Percentiles rank a stretch among this genome's conserved stretches.
These are phyloP conservation scores for Lipotes vexillifer DNA, from an alignment of 2,113 vertebrate species.

Conservation along the genomic window DNA sequence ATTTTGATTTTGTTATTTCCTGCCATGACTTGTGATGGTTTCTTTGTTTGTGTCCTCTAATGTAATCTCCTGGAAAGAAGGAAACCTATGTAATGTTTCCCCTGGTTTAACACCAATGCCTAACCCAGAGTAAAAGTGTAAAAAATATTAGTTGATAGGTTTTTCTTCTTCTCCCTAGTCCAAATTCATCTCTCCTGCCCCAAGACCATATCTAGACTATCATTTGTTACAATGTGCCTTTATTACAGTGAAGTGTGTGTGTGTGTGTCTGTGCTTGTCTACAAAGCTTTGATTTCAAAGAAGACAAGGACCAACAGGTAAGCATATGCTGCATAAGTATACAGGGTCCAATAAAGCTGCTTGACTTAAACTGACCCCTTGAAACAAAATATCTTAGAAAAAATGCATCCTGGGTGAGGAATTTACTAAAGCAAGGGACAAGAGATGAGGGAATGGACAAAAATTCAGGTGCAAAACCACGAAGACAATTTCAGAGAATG, in stretches of 20 bases:
- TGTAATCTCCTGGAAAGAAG: not conserved
- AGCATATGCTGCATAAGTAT: not conserved
- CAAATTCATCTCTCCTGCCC: not conserved
- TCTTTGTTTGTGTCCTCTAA: not conserved
- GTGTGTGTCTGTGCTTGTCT: not conserved
- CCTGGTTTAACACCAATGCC: not conserved
- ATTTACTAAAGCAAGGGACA: not conserved
- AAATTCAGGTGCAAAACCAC: not conserved
- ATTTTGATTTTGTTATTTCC: not conserved
- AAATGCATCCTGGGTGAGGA: not conserved
- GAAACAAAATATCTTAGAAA: not conserved
- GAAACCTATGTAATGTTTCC: not conserved
- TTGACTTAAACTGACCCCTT: not conserved
- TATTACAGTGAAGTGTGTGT: not conserved
- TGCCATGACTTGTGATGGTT: not conserved
- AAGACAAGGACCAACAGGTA: not conserved
- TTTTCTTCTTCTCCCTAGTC: not conserved
- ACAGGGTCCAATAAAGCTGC: not conserved
- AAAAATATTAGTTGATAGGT: not conserved
- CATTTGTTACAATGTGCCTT: not conserved
- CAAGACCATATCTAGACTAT: not conserved
- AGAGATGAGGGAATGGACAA: not conserved
- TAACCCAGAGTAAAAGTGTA: not conserved
- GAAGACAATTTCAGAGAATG: not conserved
- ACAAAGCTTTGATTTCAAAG: not conserved